These are phyloP conservation scores for Andricus quercusramuli DNA, from an alignment of 2,888 invertebrate genomes.

Conservation along the genomic window DNA sequence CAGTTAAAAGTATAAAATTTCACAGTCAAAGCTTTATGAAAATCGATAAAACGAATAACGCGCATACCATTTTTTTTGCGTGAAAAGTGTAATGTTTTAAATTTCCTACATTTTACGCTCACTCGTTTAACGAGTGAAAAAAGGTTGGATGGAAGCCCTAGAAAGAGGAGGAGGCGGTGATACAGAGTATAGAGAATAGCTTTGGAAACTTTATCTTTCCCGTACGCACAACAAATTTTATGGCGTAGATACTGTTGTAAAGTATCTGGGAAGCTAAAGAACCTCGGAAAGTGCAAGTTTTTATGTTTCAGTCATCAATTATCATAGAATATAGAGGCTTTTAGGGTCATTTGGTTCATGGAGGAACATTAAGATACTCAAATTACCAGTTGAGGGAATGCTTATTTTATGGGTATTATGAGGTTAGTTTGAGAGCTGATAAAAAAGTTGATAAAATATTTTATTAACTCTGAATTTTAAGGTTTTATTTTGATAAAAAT, in stretches of 20 bases:
- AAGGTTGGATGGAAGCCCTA: too few relatives aligned
- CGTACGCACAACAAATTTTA: slow-evolving; percentile 10
- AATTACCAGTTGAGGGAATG: not conserved
- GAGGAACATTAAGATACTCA: not conserved
- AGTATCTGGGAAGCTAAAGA: slow-evolving; percentile 10
- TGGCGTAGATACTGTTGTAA: not conserved
- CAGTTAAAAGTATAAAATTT: too few relatives aligned
- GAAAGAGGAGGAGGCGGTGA: not conserved
- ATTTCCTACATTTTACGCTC: not conserved
- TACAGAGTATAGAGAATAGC: slow-evolving; percentile 3
- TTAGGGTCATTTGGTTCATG: not conserved
- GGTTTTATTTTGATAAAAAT: not conserved
- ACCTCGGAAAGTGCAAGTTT: not conserved
- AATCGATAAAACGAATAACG: not conserved
- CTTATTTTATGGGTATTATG: not conserved
- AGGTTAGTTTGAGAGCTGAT: not conserved
- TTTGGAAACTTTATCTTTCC: slow-evolving; percentile 5
- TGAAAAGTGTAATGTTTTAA: not conserved
- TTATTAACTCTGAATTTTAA: not conserved
- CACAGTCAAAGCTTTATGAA: not conserved
- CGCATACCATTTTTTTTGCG: not conserved
- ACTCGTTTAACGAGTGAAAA: not conserved
- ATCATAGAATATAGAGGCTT: not conserved
- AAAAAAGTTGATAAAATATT: not conserved
- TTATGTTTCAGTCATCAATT: not conserved